These are phyloP conservation scores for Choloepus didactylus DNA, from an alignment of 2,797 vertebrate genomes.

Conservation along the genomic window DNA sequence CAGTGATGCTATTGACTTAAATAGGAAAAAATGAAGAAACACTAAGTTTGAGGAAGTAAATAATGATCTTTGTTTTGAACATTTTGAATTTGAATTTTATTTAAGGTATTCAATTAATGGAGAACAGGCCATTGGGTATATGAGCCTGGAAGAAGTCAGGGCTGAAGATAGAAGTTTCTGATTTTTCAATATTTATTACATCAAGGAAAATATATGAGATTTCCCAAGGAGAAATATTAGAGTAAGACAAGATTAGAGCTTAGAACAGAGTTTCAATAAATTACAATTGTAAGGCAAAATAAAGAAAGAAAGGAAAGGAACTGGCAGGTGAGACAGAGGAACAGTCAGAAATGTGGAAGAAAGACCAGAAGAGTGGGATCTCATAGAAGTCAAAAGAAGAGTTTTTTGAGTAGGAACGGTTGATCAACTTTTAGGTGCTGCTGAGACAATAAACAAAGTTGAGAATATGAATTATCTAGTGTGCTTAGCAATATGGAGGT, in stretches of 20 bases:
- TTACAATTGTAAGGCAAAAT: neutral
- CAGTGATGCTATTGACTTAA: neutral
- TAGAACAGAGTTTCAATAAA: neutral
- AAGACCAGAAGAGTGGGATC: neutral
- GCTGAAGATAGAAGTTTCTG: neutral
- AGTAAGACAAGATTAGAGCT: neutral
- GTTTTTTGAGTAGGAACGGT: neutral
- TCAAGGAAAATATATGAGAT: constrained; percentile 33
- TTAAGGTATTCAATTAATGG: neutral
- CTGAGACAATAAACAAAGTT: neutral
- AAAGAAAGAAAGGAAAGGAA: neutral
- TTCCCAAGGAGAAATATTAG: neutral
- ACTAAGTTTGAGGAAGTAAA: neutral
- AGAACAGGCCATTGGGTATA: neutral
- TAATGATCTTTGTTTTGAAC: neutral
- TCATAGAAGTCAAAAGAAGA: neutral
- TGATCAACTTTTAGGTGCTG: neutral
- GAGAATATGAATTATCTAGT: neutral
- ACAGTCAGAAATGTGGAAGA: neutral
- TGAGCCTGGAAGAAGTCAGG: neutral
- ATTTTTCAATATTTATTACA: neutral
- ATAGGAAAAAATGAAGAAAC: neutral
- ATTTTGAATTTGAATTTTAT: neutral
- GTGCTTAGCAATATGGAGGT: neutral
- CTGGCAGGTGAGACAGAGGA: neutral